These are phyloP conservation scores for Himalopsyche phryganea DNA, from an alignment of 1,140 invertebrate species.

Conservation along the genomic window DNA sequence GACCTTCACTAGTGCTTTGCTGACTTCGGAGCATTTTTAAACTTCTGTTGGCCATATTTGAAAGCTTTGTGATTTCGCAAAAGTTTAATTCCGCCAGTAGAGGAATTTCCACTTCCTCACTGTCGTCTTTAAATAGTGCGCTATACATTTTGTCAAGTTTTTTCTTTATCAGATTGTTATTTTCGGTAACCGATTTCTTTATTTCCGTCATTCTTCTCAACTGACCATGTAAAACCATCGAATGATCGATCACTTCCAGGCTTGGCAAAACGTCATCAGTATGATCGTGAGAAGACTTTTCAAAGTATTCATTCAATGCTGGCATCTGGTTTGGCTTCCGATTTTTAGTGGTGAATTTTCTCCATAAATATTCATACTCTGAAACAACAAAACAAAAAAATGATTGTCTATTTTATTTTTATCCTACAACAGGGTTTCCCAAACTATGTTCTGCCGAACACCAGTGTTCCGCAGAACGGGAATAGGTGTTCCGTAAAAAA, in stretches of 20 bases:
- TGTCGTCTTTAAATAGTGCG: slow-evolving; percentile 26
- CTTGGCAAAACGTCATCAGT: slow-evolving; percentile 11
- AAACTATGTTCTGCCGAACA: no score
- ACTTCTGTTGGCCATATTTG: slow-evolving; percentile 48
- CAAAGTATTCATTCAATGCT: slow-evolving; percentile 20
- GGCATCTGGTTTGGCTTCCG: slow-evolving; percentile 38
- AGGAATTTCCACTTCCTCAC: slow-evolving; percentile 41
- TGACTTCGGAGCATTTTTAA: slow-evolving; percentile 46
- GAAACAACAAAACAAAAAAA: slow-evolving; percentile 31
- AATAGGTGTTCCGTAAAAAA: no score
- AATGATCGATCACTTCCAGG: slow-evolving; percentile 5
- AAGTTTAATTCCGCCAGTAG: slow-evolving; percentile 48
- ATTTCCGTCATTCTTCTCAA: slow-evolving; percentile 46
- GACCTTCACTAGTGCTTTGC: slow-evolving; percentile 24
- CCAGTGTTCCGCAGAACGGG: no score
- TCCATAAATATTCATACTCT: slow-evolving; percentile 47
- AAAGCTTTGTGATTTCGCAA: slow-evolving; percentile 45
- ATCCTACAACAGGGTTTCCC: no score
- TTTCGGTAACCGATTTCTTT: slow-evolving; percentile 48
- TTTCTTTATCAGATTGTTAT: slow-evolving; percentile 49
- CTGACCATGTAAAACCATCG: slow-evolving; percentile 39
- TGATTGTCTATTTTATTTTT: not conserved
- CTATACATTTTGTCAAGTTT: slow-evolving; percentile 37
- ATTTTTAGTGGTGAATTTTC: slow-evolving; percentile 41
- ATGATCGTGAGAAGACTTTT: slow-evolving; percentile 33